Evolutionary conservation across 2,888 invertebrate species (phyloP), one percentile per base, ranked within the genome.

Genomic region (Lithophane socia): DNA sequence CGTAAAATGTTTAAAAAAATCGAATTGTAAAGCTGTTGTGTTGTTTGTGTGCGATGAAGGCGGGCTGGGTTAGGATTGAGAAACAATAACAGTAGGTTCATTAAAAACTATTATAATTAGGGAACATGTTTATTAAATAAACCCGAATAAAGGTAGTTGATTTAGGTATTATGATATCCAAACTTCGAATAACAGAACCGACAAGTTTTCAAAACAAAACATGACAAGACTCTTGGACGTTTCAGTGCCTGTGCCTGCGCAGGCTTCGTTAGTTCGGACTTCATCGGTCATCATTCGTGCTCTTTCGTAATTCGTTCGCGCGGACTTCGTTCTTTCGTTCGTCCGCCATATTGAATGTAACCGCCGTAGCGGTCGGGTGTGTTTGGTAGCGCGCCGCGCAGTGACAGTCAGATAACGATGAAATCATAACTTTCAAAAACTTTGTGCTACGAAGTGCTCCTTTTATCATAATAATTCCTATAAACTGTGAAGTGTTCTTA

Each of bases 261-360:
- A 75, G 73, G 82, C 83, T 87, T 84, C 82, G 61, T n/a, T 68
- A 18, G 21, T 58, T 73, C 63, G 79, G 65, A 58, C 74, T 73
- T 72, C 75, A 78, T 76, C 86, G 83, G 75, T 87, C 79, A 74
- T 68, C 79, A 77, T 85, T 86, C 86, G 79, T 78, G 66, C 61
- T 82, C 84, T 83, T 84, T 84, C 84, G 79, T 67, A 81, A 87
- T 75, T 80, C 87, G 77, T 85, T 90, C 88, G 70, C 77, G 86
- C 77, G 77, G 76, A 79, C 87, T 58, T 79, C 85, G 67, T 85
- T 90, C 89, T 80, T 82, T 88, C 87, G 79, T 87, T 89, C 85
- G 80, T 75, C 92, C 92, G 95, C 96, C 96, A 96, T 96, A 96
- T 96, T 96, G 94, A 91, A 92, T 93, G 88, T 86, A 90, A 91